phyloP scores from a whole-genome alignment of 2,888 invertebrate species.

The Trachelus stipa region DNA sequence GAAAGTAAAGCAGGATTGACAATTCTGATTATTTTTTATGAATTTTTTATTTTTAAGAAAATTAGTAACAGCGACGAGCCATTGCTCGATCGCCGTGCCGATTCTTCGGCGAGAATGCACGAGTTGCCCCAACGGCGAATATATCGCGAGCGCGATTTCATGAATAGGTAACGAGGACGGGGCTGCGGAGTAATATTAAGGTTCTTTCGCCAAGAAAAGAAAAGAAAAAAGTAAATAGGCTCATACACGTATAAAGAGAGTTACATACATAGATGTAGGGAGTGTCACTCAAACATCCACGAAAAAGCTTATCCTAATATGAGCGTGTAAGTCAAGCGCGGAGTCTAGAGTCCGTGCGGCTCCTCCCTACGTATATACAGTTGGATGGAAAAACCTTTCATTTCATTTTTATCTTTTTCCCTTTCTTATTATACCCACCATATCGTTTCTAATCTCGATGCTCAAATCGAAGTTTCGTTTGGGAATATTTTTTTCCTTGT shows the following conservation, averaged over 20 bases:
- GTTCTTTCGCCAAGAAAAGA: neutral
- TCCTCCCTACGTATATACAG: neutral
- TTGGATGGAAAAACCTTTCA: neutral
- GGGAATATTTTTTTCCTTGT: neutral
- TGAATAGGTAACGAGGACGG: constrained; percentile 18
- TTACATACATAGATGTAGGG: neutral
- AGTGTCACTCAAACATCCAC: neutral
- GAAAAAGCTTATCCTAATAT: neutral
- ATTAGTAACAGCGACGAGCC: neutral
- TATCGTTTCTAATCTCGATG: constrained; percentile 5
- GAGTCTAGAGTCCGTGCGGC: neutral
- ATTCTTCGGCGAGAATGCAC: neutral
- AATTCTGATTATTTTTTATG: neutral
- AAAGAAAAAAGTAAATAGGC: neutral
- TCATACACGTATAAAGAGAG: neutral
- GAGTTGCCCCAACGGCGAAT: neutral
- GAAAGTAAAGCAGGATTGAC: neutral
- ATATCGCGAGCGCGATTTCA: constrained; percentile 22
- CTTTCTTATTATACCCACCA: neutral
- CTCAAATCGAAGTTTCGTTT: neutral
- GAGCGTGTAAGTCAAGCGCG: neutral
- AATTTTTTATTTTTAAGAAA: neutral
- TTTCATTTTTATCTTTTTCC: neutral
- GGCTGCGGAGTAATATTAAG: constrained; percentile 9
- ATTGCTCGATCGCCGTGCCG: neutral